Evolutionary conservation across 1,140 invertebrate genomes (phyloP), one percentile per base, ranked within the genome.

Genomic region (Drosophila seguyi): DNA sequence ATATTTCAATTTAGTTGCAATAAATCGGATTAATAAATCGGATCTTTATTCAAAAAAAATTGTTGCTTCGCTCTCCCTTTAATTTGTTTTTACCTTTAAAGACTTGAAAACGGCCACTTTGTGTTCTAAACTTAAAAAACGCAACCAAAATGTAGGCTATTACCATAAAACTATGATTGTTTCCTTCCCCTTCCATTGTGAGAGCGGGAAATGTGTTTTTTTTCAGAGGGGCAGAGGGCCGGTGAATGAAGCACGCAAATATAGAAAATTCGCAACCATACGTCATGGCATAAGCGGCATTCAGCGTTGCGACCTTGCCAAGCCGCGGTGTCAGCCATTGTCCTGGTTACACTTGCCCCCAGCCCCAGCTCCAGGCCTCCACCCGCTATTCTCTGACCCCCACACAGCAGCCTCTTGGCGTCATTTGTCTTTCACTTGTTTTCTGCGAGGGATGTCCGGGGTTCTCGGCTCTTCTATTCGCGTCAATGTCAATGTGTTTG

Each of bases 291-390:
- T 53, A 71, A 67, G 45, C 44, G 34, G 60, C 38, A 57, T 38
- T 50, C 47, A 68, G 38, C 68, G 52, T 34, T 44, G 52, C 56
- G 80, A 69, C 80, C 80, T 83, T 83, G 80, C 47, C 18, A 34
- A 25, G 50, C 7, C 36, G 29, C 41, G 27, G 53, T 45, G 72
- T 75, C 80, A 78, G 74, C 59, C 62, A 79, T 75, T 75, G 79
- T 74, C 80, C 68, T 78, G 67, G 56, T 62, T 72, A 75, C 22
- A 47, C 25, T 20, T 14, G 2, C 50, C 48, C 27, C 44, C n/a
- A 25, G 14, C 44, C 48, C 44, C 45, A 27, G 45, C 44, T 25
- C 16, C 45, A 52, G 10, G 27, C 13, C 41, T 31, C 38, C 36
- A 25, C 34, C 38, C 74, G 10, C 42, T 20, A 34, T 55, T 62